Base-by-base conservation (phyloP, 2,888 invertebrate genomes). In the Campoplex capitator region DNA sequence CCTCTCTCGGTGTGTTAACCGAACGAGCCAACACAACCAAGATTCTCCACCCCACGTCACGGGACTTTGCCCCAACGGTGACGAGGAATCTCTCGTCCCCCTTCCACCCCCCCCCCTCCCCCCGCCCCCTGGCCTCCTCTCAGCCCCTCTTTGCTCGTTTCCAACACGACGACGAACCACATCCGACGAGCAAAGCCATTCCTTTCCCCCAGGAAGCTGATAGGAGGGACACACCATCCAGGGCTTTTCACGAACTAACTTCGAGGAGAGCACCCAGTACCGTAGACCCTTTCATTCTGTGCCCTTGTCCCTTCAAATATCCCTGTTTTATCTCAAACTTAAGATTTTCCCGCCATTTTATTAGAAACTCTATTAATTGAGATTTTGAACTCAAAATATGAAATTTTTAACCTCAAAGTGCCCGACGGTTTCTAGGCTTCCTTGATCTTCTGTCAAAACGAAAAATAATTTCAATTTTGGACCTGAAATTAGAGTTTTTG, bases 171-270 rank as follows among this genome's bases (percentile, higher is more conserved):
- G 79, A 67, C 75, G 74, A 84, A 81, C 82, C 83, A 68, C 77
- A 76, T 73, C 78, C 83, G 77, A 77, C 85, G 81, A 62, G 74
- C 56, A 65, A 79, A 45, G 68, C 81, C 84, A 78, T 67, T 75
- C 74, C 84, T 82, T 84, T 78, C 85, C 88, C 80, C 80, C 75
- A 28, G 74, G 70, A 75, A 82, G 76, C 85, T 54, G 84, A 70
- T 80, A 54, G 83, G 83, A 76, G 84, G 67, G 76, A 81, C 75
- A 76, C 35, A 58, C 42, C 28, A 75, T 68, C 45, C 51, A 65
- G 79, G 79, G 83, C 68, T 86, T 85, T 82, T 23, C 71, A 54
- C 70, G 18, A 65, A 83, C 51, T 18, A 67, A 48, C 28, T 82
- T 79, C 48, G 35, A 45, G 11, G 51, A 38, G 51, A 65, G 28